Evolutionary conservation across 2,797 vertebrate species (phyloP).

Genomic region (Eremophila alpestris): DNA sequence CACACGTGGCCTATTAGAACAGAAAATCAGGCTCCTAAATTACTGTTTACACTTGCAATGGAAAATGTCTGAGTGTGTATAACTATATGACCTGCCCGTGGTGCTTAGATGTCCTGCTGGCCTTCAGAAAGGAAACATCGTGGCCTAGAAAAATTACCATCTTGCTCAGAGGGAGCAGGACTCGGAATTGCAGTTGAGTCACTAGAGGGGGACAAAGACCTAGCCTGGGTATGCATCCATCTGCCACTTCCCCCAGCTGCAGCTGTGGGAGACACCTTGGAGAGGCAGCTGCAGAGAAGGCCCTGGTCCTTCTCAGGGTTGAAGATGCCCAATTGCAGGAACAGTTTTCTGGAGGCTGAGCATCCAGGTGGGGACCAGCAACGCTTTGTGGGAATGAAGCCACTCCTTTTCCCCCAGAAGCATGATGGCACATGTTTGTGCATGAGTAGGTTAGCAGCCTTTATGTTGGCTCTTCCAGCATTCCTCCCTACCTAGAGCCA

Average conservation of each 20-base stretch:
- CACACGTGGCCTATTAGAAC: background rate
- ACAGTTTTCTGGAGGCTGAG: background rate
- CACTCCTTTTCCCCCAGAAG: background rate
- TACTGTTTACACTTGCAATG: constrained; percentile 10
- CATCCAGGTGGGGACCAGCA: background rate
- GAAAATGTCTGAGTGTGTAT: background rate
- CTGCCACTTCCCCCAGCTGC: background rate
- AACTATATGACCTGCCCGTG: background rate
- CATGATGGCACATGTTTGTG: background rate
- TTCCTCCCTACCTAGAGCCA: background rate
- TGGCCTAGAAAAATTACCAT: background rate
- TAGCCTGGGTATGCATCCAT: background rate
- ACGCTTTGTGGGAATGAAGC: fast-evolving
- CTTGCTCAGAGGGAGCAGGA: background rate
- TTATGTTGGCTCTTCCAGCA: background rate
- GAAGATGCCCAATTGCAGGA: background rate
- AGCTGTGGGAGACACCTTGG: background rate
- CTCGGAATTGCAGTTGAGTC: background rate
- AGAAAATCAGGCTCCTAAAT: constrained; percentile 12
- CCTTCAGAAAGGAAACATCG: constrained; percentile 11
- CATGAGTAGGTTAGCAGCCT: background rate
- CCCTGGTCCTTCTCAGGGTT: background rate
- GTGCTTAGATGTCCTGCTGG: background rate
- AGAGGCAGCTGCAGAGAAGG: background rate
- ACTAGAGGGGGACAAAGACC: constrained; percentile 72